Percentiles rank a stretch among this genome's conserved stretches.
These are phyloP conservation scores for Henricia sp. DNA, from an alignment of 53 echinoderm and acorn worm species.

Conservation along the genomic window DNA sequence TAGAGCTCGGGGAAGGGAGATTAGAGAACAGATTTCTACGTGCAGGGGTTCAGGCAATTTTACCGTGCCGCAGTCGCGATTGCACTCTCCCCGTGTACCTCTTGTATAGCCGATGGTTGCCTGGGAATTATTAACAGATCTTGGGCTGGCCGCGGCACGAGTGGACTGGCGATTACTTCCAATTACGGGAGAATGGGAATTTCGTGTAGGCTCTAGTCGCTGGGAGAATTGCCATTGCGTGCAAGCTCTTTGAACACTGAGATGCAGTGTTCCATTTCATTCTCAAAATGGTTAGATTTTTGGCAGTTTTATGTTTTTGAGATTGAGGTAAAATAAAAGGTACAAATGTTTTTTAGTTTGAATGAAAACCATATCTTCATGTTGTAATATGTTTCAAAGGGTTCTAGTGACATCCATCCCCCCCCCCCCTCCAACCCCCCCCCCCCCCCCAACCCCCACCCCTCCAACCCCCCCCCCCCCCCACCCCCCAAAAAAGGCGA, in stretches of 20 bases:
- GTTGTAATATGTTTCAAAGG: too few species aligned
- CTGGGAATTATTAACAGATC: slow-evolving; percentile 64
- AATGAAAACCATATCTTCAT: too few species aligned
- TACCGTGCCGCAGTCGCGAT: background rate
- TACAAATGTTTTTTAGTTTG: too few species aligned
- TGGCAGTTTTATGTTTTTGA: too few species aligned
- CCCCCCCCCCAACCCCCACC: too few species aligned
- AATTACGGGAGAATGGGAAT: slow-evolving; percentile 59
- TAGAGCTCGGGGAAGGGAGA: background rate
- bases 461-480: too few species aligned
- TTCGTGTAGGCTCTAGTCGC: slow-evolving; percentile 56
- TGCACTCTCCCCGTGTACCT: background rate
- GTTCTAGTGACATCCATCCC: too few species aligned
- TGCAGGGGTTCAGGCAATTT: slow-evolving; percentile 30
- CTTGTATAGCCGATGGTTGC: background rate
- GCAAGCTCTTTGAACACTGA: slow-evolving; percentile 6
- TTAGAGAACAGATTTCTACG: background rate
- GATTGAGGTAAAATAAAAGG: too few species aligned
- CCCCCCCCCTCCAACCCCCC: too few species aligned
- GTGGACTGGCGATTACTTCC: slow-evolving; percentile 56
- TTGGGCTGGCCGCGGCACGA: slow-evolving; percentile 26
- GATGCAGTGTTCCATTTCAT: background rate
- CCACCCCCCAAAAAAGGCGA: too few species aligned
- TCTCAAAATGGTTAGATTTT: too few species aligned
- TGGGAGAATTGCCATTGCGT: slow-evolving; percentile 34